Percentiles rank a stretch among this genome's conserved stretches.
phyloP scores from a whole-genome alignment of 2,888 invertebrate species.

The Pseudoips prasinana region DNA sequence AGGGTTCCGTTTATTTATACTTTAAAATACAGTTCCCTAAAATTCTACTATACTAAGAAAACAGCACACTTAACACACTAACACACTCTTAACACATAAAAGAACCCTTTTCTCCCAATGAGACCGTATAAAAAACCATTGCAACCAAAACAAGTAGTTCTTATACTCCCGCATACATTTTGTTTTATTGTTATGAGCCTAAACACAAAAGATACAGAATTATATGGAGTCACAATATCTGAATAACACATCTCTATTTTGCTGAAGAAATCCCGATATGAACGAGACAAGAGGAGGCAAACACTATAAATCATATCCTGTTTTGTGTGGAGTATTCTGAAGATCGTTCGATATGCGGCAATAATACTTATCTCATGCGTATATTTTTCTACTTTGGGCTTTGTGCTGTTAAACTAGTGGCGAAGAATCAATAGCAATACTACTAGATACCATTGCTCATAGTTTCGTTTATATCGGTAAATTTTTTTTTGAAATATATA shows the following conservation, averaged over 20 bases:
- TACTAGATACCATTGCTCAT: too few species aligned
- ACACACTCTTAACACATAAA: slow-evolving; percentile 23
- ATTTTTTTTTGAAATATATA: too few species aligned
- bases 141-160: slow-evolving; percentile 31
- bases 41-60: slow-evolving; percentile 17
- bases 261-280: slow-evolving; percentile 41
- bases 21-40: too few species aligned
- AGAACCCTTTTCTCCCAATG: slow-evolving; percentile 18
- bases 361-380: neutral
- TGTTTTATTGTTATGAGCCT: slow-evolving; percentile 34
- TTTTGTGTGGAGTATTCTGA: slow-evolving; percentile 34
- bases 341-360: slow-evolving; percentile 23
- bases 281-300: slow-evolving; percentile 34
- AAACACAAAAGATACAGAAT: slow-evolving; percentile 32
- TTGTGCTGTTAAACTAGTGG: too few species aligned
- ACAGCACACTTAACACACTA: slow-evolving; percentile 17
- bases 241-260: slow-evolving; percentile 36
- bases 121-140: slow-evolving; percentile 28
- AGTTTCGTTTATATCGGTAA: too few species aligned
- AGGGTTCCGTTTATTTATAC: too few species aligned
- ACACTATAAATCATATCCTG: slow-evolving; percentile 52
- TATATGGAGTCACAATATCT: slow-evolving; percentile 25
- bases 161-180: slow-evolving; percentile 27
- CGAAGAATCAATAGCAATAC: too few species aligned
- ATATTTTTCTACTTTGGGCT: too few species aligned